Percentiles rank a stretch among this genome's conserved stretches.
These are phyloP conservation scores for Stichopus chloronotus DNA, from an alignment of 35 echinoderm and acorn worm species.

Conservation along the genomic window DNA sequence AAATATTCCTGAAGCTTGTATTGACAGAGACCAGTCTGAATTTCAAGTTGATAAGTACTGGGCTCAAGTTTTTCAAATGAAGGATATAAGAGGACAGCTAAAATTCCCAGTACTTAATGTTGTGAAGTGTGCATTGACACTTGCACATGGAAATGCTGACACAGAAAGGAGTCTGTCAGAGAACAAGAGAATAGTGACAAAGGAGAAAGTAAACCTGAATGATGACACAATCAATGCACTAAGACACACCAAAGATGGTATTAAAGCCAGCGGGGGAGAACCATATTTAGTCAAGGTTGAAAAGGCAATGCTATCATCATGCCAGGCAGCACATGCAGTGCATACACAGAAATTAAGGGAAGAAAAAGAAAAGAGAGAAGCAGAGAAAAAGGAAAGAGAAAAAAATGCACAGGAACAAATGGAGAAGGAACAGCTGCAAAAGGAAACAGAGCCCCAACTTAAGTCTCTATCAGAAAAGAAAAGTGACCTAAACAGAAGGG, in stretches of 20 bases:
- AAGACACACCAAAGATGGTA: constrained; percentile 2
- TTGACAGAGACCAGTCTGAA: neutral
- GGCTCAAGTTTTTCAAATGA: constrained; percentile 21
- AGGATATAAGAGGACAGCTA: neutral
- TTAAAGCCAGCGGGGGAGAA: constrained; percentile 13
- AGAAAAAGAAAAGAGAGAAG: constrained; percentile 40
- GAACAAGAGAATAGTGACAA: constrained; percentile 4
- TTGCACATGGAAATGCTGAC: constrained; percentile 29
- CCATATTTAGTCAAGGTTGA: neutral
- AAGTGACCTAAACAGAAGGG: neutral
- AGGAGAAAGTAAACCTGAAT: neutral
- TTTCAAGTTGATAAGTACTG: constrained; percentile 31
- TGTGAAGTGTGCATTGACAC: constrained; percentile 10
- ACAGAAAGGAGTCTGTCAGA: constrained; percentile 23
- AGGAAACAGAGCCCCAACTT: neutral
- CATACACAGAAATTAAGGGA: neutral
- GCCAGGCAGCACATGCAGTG: neutral
- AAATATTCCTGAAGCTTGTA: neutral
- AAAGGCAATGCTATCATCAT: neutral
- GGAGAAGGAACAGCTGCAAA: neutral
- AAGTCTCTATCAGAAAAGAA: constrained; percentile 12
- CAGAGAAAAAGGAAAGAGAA: neutral
- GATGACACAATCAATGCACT: constrained; percentile 1
- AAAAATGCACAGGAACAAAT: neutral
- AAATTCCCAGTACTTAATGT: neutral